Base-by-base conservation (phyloP, 2,113 vertebrate species). In the Benitochromis conjunctus region DNA sequence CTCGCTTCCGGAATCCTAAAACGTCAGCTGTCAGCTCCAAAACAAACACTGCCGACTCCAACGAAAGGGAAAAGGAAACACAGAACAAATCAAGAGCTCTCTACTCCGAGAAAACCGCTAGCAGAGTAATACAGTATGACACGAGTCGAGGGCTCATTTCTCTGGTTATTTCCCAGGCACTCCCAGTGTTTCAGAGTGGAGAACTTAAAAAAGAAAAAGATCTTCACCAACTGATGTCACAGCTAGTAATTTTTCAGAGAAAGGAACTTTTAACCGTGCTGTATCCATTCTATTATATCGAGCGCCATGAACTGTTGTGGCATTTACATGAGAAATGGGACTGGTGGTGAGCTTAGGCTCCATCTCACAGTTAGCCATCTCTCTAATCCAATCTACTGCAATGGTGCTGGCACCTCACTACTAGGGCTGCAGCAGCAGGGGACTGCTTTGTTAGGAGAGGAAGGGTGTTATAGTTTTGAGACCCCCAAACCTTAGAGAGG, bases 321-420 rank as follows among this genome's bases (percentile, higher is more conserved):
- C 97, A 98, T 98, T 98, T 97, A 96, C 97, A 98, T 98, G 96
- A 97, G 96, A 96, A 98, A 96, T 96, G 94, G 95, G 94, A 92
- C 96, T 94, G 90, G 93, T 95, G 93, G 94, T 95, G 95, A 97
- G 95, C 90, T 89, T 76, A 90, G 96, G 95, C 96, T 97, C 96
- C 91, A 91, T 93, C 95, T 95, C 96, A 94, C 94, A 95, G 96
- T 96, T 93, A 97, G 97, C 95, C 94, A 93, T 93, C 94, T 94
- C 95, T 95, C 94, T 98, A 98, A 99, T 98, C 97, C 97, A 97
- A 97, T 98, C 97, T 97, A 96, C 91, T 92, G 95, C 96, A 93
- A 94, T 95, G 94, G 93, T 90, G 95, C 94, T 95, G 96, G 95
- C 91, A 92, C 24, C 92, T 96, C 80, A 90, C 95, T 97, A 96